Percentiles rank a stretch among this genome's conserved stretches.
These are phyloP conservation scores for Pedionomus torquatus DNA, from an alignment of 2,113 vertebrate species.

Conservation along the genomic window DNA sequence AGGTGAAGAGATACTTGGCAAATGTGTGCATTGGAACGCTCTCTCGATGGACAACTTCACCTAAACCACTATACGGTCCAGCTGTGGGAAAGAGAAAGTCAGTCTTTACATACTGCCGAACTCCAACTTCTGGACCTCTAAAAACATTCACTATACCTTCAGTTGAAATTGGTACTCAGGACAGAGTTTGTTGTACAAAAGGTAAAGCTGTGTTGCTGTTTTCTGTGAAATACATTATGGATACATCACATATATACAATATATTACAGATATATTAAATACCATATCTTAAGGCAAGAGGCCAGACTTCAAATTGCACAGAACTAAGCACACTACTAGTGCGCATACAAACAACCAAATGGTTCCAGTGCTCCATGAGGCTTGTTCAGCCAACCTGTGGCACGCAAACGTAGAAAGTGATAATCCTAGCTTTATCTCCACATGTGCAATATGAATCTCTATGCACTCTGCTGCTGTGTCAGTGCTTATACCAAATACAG, in stretches of 20 bases:
- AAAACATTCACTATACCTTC: not conserved
- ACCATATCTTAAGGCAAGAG: not conserved
- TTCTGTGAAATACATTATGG: not conserved
- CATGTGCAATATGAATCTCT: not conserved
- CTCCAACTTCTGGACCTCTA: not conserved
- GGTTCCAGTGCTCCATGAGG: not conserved
- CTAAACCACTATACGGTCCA: constrained; percentile 95
- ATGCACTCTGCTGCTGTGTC: fast-evolving
- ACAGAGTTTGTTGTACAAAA: not conserved
- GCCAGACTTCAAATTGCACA: not conserved
- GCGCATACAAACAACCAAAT: not conserved
- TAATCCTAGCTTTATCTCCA: not conserved
- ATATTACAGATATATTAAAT: not conserved
- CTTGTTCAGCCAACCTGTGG: not conserved
- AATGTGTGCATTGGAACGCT: constrained; percentile 99
- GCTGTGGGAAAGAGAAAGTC: constrained; percentile 72
- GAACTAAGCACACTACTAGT: not conserved
- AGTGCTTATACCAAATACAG: not conserved
- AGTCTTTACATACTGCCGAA: not conserved
- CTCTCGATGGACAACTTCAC: constrained; percentile 93
- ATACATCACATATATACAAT: not conserved
- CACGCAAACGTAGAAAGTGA: not conserved
- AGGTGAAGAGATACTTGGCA: constrained; percentile 99
- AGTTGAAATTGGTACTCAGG: not conserved
- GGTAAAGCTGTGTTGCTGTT: not conserved